A percentile compares a stretch with the other conserved stretches of the same genome.
Evolutionary conservation across 1,140 invertebrate genomes (phyloP).

Genomic region (Diprion similis): DNA sequence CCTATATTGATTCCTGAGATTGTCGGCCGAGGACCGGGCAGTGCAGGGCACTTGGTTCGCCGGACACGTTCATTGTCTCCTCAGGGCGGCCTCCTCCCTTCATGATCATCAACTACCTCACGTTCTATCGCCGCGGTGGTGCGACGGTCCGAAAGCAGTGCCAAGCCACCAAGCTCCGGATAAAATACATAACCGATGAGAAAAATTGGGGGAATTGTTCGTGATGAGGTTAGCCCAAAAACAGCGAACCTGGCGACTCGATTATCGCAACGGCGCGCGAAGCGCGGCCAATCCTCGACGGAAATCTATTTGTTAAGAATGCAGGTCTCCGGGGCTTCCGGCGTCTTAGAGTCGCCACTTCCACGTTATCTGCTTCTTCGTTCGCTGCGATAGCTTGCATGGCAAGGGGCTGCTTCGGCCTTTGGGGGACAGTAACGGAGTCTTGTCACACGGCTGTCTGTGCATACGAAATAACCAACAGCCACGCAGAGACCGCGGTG

Average conservation of each 20-base stretch:
- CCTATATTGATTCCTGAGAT: constrained; percentile 7
- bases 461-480: constrained; percentile 48
- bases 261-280: neutral
- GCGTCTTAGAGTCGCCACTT: no score
- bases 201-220: neutral
- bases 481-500: no score
- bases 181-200: neutral
- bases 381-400: no score
- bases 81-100: constrained; percentile 3
- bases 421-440: constrained; percentile 52
- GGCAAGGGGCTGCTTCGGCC: constrained; percentile 28
- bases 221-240: neutral
- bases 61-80: constrained; percentile 6
- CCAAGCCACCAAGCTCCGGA: neutral
- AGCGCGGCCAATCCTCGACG: neutral
- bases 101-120: constrained; percentile 7
- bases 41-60: constrained; percentile 3
- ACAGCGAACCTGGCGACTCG: neutral
- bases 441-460: constrained; percentile 58
- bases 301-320: constrained; percentile 2
- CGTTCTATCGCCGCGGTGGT: neutral
- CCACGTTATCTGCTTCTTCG: no score
- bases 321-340: neutral
- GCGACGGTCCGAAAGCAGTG: neutral
- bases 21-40: neutral